phyloP scores from a whole-genome alignment of 2,797 vertebrate genomes.

The Phalloptychus januarius region DNA sequence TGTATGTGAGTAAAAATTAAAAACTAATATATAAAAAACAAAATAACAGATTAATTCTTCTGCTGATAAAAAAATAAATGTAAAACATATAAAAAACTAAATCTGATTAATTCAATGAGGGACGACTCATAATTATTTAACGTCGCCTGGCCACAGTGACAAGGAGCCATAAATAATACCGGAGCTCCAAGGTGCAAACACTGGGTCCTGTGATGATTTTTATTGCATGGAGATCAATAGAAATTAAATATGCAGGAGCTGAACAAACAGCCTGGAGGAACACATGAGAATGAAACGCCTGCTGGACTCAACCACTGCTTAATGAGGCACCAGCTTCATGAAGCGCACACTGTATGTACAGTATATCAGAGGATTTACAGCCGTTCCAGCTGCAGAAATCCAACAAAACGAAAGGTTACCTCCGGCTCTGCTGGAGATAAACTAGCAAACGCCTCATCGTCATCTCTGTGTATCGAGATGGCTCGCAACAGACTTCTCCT shows the following conservation, averaged over 20 bases:
- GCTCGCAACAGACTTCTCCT: conserved; percentile 28
- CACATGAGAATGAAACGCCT: conserved; percentile 13
- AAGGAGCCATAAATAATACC: conserved; percentile 57
- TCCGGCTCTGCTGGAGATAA: conserved; percentile 36
- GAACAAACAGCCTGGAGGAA: conserved; percentile 58
- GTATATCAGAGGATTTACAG: not conserved
- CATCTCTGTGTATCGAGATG: conserved; percentile 1
- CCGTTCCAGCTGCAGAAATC: not conserved
- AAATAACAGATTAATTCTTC: too few relatives aligned
- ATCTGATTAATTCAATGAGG: conserved; percentile 35
- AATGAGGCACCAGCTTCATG: not conserved
- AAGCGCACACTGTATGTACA: not conserved
- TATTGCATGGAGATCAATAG: conserved; percentile 62
- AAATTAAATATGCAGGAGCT: conserved; percentile 60
- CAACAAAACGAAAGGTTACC: conserved; percentile 40
- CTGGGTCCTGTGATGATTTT: conserved; percentile 48
- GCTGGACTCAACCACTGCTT: conserved; percentile 10
- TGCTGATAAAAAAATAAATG: too few relatives aligned
- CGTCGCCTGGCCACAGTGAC: conserved; percentile 27
- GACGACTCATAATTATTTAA: conserved; percentile 59
- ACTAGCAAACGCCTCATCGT: conserved; percentile 42
- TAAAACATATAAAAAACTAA: not conserved
- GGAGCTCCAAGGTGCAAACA: conserved; percentile 26
- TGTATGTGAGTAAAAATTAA: too few relatives aligned
- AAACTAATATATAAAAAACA: too few relatives aligned